phyloP scores from a whole-genome alignment of 2,888 invertebrate genomes.

The Lutraria lutraria region DNA sequence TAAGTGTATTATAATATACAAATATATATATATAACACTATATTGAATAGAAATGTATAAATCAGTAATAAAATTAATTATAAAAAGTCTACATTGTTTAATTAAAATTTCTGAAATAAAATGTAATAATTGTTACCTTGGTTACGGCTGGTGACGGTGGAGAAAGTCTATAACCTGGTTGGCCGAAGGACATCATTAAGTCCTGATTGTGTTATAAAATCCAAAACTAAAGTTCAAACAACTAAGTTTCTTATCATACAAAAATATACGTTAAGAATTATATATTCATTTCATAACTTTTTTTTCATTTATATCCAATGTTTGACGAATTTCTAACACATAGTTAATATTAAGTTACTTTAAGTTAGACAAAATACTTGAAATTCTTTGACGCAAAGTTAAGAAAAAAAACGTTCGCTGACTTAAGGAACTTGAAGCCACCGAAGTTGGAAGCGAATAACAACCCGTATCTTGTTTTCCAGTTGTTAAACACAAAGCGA shows the following conservation, averaged over 20 bases:
- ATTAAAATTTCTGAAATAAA: background rate
- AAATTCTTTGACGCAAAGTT: background rate
- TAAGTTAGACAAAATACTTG: background rate
- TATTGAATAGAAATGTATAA: background rate
- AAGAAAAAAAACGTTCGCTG: background rate
- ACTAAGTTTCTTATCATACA: background rate
- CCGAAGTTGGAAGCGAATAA: constrained; percentile 26
- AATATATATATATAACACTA: no score
- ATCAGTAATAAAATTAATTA: background rate
- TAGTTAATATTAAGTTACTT: background rate
- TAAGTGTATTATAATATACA: no score
- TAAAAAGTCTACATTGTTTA: no score
- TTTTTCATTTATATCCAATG: constrained; percentile 9
- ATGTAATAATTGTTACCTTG: constrained; percentile 29
- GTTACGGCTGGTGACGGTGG: constrained; percentile 40
- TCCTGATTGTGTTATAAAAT: constrained; percentile 24
- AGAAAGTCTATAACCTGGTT: constrained; percentile 39
- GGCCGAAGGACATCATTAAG: constrained; percentile 32
- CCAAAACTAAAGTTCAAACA: background rate
- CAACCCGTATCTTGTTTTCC: constrained; percentile 46
- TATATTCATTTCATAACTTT: constrained; percentile 15
- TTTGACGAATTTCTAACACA: background rate
- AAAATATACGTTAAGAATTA: background rate
- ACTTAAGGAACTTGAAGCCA: background rate
- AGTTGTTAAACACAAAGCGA: constrained; percentile 48